These are phyloP conservation scores for Drosophila miranda DNA, from an alignment of 1,140 invertebrate species.

Conservation along the genomic window DNA sequence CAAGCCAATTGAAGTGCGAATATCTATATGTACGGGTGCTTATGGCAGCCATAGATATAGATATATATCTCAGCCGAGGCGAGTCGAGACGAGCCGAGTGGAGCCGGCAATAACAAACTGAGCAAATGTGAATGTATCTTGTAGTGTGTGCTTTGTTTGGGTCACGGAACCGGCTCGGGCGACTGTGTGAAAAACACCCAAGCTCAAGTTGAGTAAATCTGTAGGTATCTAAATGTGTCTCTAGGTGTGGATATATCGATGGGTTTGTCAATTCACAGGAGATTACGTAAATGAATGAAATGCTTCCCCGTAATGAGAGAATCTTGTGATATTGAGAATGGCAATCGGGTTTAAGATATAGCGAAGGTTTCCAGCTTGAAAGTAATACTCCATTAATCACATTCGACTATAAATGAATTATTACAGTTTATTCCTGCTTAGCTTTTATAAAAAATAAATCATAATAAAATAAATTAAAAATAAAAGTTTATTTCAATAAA, in stretches of 20 bases:
- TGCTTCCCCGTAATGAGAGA: constrained; percentile 17
- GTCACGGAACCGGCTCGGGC: constrained; percentile 29
- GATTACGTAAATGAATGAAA: constrained; percentile 39
- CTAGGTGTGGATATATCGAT: constrained; percentile 26
- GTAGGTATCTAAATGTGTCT: constrained; percentile 29
- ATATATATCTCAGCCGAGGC: constrained; percentile 5
- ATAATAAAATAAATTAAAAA: too few relatives aligned
- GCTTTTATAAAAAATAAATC: too few relatives aligned
- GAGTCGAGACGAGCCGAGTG: too few relatives aligned
- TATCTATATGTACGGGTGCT: not conserved
- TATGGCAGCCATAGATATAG: not conserved
- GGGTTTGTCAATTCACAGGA: constrained; percentile 12
- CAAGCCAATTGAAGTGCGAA: constrained; percentile 17
- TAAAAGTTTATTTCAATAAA: too few relatives aligned
- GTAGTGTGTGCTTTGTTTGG: constrained; percentile 49
- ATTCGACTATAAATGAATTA: too few relatives aligned
- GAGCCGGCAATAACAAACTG: constrained; percentile 37
- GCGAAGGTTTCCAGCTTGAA: constrained; percentile 9
- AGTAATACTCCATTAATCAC: too few relatives aligned
- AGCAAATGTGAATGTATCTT: constrained; percentile 67
- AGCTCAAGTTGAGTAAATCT: constrained; percentile 50
- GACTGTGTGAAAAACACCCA: constrained; percentile 73
- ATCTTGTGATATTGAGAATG: constrained; percentile 23
- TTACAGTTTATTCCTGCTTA: too few relatives aligned
- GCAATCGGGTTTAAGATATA: constrained; percentile 4